A percentile compares a stretch with the other conserved stretches of the same genome.
Conservation (phyloP, 2,888 invertebrate species). For the Lacanobia oleracea region DNA sequence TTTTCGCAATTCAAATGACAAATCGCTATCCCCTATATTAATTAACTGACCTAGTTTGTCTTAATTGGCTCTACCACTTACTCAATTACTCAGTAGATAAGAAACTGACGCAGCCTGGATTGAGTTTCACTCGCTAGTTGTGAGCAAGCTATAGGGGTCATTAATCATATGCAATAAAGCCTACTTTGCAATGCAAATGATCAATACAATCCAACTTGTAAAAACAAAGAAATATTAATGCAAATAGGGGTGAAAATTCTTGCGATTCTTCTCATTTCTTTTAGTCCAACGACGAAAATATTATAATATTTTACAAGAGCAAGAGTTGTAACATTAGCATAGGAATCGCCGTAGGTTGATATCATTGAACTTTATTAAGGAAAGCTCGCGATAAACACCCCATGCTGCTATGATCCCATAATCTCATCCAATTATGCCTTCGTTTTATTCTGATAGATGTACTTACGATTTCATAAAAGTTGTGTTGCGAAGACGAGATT, state of each 20-base stretch:
- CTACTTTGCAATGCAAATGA: slow-evolving; percentile 49
- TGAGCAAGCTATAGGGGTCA: slow-evolving; percentile 12
- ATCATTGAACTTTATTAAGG: slow-evolving; percentile 81
- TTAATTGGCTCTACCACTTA: slow-evolving; percentile 33
- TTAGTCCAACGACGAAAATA: slow-evolving; percentile 74
- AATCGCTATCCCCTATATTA: slow-evolving; percentile 22
- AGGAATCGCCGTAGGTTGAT: slow-evolving; percentile 79
- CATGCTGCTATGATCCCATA: slow-evolving; percentile 72
- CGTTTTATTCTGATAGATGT: slow-evolving; percentile 65
- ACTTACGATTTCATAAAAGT: slow-evolving; percentile 51
- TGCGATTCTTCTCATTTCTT: slow-evolving; percentile 77
- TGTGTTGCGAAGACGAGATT: slow-evolving; percentile 21
- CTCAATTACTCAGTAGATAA: slow-evolving; percentile 30
- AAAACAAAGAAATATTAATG: slow-evolving; percentile 72
- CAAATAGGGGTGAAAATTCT: slow-evolving; percentile 78
- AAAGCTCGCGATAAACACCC: slow-evolving; percentile 81
- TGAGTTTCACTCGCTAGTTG: slow-evolving; percentile 3
- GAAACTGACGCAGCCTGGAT: slow-evolving; percentile 9
- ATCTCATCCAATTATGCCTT: slow-evolving; percentile 71
- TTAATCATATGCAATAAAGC: slow-evolving; percentile 22
- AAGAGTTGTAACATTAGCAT: slow-evolving; percentile 87
- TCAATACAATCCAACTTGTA: slow-evolving; percentile 50
- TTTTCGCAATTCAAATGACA: background rate
- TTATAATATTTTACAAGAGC: slow-evolving; percentile 83
- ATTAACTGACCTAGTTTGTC: slow-evolving; percentile 48